Evolutionary conservation across 2,888 invertebrate species (phyloP), one percentile per base, ranked within the genome.

Genomic region (Rotaria macrura): DNA sequence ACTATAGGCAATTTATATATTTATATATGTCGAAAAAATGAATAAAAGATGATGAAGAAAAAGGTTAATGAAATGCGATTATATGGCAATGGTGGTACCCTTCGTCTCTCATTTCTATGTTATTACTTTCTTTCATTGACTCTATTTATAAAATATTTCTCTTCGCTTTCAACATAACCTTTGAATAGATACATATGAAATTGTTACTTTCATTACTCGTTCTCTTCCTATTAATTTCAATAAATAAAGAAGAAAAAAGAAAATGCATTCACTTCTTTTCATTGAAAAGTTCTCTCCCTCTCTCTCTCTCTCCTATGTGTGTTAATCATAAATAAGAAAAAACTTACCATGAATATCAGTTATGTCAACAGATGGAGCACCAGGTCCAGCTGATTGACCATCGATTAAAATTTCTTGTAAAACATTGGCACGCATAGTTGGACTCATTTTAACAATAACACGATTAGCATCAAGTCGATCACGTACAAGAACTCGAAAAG

Each of bases 331-430:
- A 52, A 52, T 1, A 6, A 52, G 23, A 4, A 23, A 23, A 3
- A 25, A 43, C 43, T 38, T 74, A 79, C 85, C 85, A 79, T 84
- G 85, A 38, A 72, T n/a, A 84, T 85, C 87, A n/a, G 47, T 57
- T 10, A 87, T 43, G 47, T 87, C 87, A 47, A 84, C 87, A 47
- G 83, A 85, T 25, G 87, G 86, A 34, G 49, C 65, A n/a, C 85
- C 85, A 89, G 94, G 93, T 3, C 94, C 94, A 1, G 94, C 94
- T 29, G 93, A 94, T 86, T 94, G 91, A 0, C 94, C 94, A 89
- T 94, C 94, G 87, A 94, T 94, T 89, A 94, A 92, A 89, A 94
- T 94, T 89, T 94, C 94, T 0, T 94, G 94, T 23, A 94, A 94
- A 88, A 92, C 92, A 86, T 93, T 93, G 1, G 94, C 93, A 83